These are phyloP conservation scores for Augochlora pura DNA, from an alignment of 1,140 invertebrate genomes.

Conservation along the genomic window DNA sequence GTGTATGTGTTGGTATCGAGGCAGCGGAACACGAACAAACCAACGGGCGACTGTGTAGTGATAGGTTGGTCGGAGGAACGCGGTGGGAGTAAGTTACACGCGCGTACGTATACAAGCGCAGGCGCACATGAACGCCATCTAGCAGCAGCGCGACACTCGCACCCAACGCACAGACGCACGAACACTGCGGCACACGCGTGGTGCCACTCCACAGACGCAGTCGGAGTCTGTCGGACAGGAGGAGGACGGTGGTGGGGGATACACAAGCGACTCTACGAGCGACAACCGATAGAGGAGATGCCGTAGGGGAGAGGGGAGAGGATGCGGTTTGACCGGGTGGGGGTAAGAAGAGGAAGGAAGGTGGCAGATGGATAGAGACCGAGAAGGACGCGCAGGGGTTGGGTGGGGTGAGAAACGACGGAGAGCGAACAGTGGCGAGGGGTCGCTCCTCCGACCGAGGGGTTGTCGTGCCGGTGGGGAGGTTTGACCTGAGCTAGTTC, in stretches of 20 bases:
- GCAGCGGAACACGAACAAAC: constrained; percentile 10
- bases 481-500: constrained; percentile 78
- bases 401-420: constrained; percentile 41
- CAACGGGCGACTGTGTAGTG: constrained; percentile 33
- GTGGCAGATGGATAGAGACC: constrained; percentile 37
- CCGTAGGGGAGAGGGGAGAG: background rate
- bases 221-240: constrained; percentile 5
- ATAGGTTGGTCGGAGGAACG: constrained; percentile 23
- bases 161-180: constrained; percentile 34
- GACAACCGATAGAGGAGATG: background rate
- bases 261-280: constrained; percentile 7
- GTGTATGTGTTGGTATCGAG: constrained; percentile 10
- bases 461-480: constrained; percentile 69
- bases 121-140: constrained; percentile 46
- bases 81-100: constrained; percentile 47
- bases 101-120: constrained; percentile 34
- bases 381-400: constrained; percentile 60
- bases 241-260: constrained; percentile 34
- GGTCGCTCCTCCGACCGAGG: constrained; percentile 60
- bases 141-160: constrained; percentile 35
- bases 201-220: constrained; percentile 45
- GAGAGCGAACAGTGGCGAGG: constrained; percentile 51
- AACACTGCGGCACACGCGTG: constrained; percentile 38
- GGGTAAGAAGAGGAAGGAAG: constrained; percentile 40
- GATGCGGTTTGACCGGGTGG: constrained; percentile 28